Conservation (phyloP, 2,113 vertebrate genomes). For the Odontesthes bonariensis region DNA sequence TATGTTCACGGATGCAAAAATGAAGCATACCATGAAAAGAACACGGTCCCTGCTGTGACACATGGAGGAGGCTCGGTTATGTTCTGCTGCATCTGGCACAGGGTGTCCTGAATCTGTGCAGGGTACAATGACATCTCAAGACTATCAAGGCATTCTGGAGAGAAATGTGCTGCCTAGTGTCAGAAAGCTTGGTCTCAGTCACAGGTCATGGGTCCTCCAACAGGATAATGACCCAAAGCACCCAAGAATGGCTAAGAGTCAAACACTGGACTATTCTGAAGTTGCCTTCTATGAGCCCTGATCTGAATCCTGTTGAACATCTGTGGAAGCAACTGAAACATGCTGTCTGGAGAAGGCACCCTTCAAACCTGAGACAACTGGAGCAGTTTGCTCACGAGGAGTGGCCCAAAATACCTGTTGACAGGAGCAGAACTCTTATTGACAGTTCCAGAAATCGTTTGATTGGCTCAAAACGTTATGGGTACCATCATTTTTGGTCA, state of each 20-base stretch:
- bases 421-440: neutral
- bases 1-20: too few species aligned
- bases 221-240: too few species aligned
- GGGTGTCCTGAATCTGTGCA: too few species aligned
- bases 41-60: too few species aligned
- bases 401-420: neutral
- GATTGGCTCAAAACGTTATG: neutral
- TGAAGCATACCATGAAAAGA: too few species aligned
- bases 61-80: too few species aligned
- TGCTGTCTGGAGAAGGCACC: neutral
- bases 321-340: neutral
- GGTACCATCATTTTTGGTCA: too few species aligned
- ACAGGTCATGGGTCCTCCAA: neutral
- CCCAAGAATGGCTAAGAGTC: neutral
- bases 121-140: too few species aligned
- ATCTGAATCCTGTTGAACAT: neutral
- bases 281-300: neutral
- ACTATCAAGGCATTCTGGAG: too few species aligned
- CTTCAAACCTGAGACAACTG: conserved; percentile 1
- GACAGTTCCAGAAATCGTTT: neutral
- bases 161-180: too few species aligned
- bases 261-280: neutral
- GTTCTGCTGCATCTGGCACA: too few species aligned
- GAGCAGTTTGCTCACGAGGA: neutral
- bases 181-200: neutral